Evolutionary conservation across 2,888 invertebrate genomes (phyloP), one percentile per base, ranked within the genome.

Genomic region (Hydrotaea diabolus): DNA sequence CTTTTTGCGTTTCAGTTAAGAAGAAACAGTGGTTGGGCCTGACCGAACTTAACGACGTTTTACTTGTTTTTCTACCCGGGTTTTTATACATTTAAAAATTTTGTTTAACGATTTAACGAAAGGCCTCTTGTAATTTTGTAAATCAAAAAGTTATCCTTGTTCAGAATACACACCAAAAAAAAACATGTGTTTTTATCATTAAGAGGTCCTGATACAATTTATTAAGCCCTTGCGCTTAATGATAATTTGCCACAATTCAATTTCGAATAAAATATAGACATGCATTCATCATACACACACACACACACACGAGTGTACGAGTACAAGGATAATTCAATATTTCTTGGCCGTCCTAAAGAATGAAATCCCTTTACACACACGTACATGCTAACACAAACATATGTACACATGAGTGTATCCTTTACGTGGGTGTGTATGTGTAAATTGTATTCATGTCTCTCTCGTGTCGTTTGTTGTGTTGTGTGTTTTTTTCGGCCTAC

Each of bases 271-370:
- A n/a, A n/a, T n/a, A n/a, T n/a, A n/a, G n/a, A n/a, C n/a, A n/a
- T n/a, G n/a, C n/a, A n/a, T n/a, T 2, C 13, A 57, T 15, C 57
- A 21, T 59, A 19, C 17, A 26, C 26, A 66, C 13, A 43, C 19
- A 11, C 43, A 4, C 66, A 59, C 17, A 43, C 43, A n/a, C n/a
- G n/a, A n/a, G n/a, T n/a, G n/a, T n/a, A 43, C 19, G 43, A 0
- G 31, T 21, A 73, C 43, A 57, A 80, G 36, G 49, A 26, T 79
- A 71, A 77, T 83, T 79, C 73, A 49, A 80, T 80, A 77, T 80
- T 13, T 80, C 73, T 36, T 39, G 21, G 55, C 11, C 72, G 72
- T 74, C 73, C 73, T 77, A 69, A 80, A 69, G 57, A 83, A 59
- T 59, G 72, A 73, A 82, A 53, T 79, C 66, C 72, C 80, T 53